Percentiles rank a stretch among this genome's conserved stretches.
Evolutionary conservation across 2,113 vertebrate genomes (phyloP).

Genomic region (Ursus arctos): DNA sequence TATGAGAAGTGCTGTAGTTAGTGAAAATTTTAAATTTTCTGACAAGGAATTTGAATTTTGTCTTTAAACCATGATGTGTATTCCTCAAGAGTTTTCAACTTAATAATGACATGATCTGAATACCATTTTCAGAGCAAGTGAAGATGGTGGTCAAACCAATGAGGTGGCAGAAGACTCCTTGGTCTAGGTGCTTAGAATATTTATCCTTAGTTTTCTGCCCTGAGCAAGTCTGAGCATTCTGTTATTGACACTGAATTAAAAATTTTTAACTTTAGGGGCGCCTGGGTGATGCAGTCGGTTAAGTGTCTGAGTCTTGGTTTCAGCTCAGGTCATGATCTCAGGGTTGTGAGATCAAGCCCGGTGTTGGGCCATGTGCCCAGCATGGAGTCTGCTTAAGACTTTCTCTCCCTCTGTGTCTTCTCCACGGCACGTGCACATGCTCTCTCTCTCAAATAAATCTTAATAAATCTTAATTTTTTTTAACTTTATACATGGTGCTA

Average conservation of each 20-base stretch:
- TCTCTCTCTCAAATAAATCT: not conserved
- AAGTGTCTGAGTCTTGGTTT: not conserved
- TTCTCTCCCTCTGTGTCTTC: not conserved
- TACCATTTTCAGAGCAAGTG: not conserved
- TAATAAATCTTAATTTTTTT: not conserved
- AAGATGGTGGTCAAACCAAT: not conserved
- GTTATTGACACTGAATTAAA: not conserved
- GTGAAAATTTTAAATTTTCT: slow-evolving; percentile 9
- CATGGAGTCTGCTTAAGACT: not conserved
- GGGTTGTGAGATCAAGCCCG: not conserved
- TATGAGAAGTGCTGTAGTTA: not conserved
- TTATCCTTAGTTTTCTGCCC: not conserved
- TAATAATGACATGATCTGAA: not conserved
- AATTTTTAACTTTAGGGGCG: not conserved
- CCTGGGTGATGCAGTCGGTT: not conserved
- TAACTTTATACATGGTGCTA: not conserved
- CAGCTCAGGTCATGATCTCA: not conserved
- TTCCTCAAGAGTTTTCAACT: not conserved
- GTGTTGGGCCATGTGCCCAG: not conserved
- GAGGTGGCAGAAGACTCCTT: not conserved
- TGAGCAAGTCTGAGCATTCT: not conserved
- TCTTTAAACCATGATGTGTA: not conserved
- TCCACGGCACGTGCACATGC: accelerated
- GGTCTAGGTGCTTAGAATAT: not conserved
- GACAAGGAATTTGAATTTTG: not conserved